Evolutionary conservation across 2,113 vertebrate species (phyloP).

Genomic region (Toxotes jaculatrix): DNA sequence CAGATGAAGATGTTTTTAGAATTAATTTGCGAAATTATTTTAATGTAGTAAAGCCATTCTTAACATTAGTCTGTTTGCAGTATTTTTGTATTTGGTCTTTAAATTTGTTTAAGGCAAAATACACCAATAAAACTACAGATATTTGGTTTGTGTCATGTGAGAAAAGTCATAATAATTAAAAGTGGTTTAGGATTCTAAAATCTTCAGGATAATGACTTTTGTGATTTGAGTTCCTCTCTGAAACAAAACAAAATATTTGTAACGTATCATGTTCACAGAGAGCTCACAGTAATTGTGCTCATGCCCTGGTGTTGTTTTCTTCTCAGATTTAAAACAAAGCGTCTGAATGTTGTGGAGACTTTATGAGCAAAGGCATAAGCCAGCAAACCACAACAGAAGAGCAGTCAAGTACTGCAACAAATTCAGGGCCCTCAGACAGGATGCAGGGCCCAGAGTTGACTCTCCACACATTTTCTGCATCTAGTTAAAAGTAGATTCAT

Average conservation of each 20-base stretch:
- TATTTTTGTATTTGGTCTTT: background rate
- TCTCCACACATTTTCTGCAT: slow-evolving; percentile 1
- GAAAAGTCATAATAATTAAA: background rate
- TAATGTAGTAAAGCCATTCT: background rate
- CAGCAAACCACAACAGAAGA: slow-evolving; percentile 52
- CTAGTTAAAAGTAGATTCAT: background rate
- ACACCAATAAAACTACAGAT: background rate
- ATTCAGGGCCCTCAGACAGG: slow-evolving; percentile 17
- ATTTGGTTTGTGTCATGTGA: background rate
- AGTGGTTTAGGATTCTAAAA: background rate
- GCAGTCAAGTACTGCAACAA: slow-evolving; percentile 4
- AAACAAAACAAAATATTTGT: background rate
- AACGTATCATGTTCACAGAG: slow-evolving; percentile 4
- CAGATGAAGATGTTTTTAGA: background rate
- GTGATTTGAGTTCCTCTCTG: background rate
- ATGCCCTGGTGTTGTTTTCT: background rate
- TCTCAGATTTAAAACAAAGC: slow-evolving; percentile 34
- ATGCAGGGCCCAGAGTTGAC: slow-evolving; percentile 17
- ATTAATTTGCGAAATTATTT: slow-evolving; percentile 13
- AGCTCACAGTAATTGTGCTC: background rate
- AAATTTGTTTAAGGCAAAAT: slow-evolving; percentile 1
- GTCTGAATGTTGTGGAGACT: slow-evolving; percentile 28
- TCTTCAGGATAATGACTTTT: background rate
- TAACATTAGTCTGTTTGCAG: background rate
- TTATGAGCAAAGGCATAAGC: slow-evolving; percentile 23